phyloP scores from a whole-genome alignment of 64 coral and sea anemone species.

The Pachyseris speciosa region DNA sequence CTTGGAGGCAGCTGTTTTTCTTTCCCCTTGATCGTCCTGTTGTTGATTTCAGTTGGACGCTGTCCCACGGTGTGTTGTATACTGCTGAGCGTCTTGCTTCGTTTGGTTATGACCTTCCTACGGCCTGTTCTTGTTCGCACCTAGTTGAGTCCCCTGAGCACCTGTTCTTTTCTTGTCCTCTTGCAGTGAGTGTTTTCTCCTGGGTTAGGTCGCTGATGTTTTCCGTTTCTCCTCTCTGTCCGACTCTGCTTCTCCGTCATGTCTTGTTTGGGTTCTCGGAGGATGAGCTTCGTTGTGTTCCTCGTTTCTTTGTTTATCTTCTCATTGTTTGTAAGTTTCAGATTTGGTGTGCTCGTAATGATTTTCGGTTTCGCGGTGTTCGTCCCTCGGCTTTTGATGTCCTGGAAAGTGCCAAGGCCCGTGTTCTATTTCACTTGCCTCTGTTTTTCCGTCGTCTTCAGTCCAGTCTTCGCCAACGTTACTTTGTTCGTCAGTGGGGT shows the following conservation, averaged over 20 bases:
- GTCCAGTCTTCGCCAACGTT: not conserved
- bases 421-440: not conserved
- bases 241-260: not conserved
- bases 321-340: not conserved
- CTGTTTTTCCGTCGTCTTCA: not conserved
- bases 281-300: not conserved
- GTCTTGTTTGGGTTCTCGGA: not conserved
- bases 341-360: not conserved
- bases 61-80: not conserved
- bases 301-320: not conserved
- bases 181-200: not conserved
- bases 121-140: not conserved
- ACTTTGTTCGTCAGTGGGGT: not conserved
- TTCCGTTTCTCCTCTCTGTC: not conserved
- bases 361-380: not conserved
- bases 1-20: not conserved
- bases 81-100: not conserved
- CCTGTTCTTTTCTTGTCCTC: not conserved
- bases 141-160: not conserved
- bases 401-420: not conserved
- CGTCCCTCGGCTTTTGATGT: not conserved
- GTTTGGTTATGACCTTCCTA: not conserved
- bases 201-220: not conserved
- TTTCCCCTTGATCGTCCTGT: not conserved
- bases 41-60: slow-evolving; percentile 15